A percentile compares a stretch with the other conserved stretches of the same genome.
Conservation (phyloP, 2,888 invertebrate species). For the Megamerina dolium region DNA sequence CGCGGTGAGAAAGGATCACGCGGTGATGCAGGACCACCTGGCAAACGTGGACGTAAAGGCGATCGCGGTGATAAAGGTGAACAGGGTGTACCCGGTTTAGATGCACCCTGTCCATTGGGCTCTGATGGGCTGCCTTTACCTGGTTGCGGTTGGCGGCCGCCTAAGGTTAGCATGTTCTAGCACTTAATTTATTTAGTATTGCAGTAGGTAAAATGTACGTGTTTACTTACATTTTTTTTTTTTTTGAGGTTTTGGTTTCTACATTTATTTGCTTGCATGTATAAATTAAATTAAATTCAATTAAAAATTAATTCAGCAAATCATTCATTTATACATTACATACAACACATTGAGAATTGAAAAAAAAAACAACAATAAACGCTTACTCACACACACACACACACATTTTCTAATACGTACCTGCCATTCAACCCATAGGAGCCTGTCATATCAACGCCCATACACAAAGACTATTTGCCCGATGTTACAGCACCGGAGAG, state of each 20-base stretch:
- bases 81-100: conserved; percentile 93
- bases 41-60: conserved; percentile 87
- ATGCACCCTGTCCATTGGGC: conserved; percentile 97
- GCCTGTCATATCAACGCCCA: conserved; percentile 51
- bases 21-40: conserved; percentile 69
- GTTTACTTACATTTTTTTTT: conserved; percentile 1
- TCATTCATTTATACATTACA: not conserved
- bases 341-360: not conserved
- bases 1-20: conserved; percentile 85
- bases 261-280: conserved; percentile 1
- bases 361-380: not conserved
- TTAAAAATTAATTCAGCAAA: too few species aligned
- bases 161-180: conserved; percentile 62
- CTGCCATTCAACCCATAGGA: too few species aligned
- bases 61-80: conserved; percentile 91
- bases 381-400: conserved; percentile 7
- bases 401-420: conserved; percentile 9
- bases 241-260: conserved; percentile 8
- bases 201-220: not conserved
- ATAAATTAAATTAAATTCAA: too few species aligned
- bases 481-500: conserved; percentile 57
- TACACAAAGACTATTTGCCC: conserved; percentile 55
- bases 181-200: too few species aligned
- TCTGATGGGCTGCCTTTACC: conserved; percentile 92
- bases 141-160: conserved; percentile 90